Base-by-base conservation (phyloP, 2,888 invertebrate species). In the Andrena haemorrhoa region DNA sequence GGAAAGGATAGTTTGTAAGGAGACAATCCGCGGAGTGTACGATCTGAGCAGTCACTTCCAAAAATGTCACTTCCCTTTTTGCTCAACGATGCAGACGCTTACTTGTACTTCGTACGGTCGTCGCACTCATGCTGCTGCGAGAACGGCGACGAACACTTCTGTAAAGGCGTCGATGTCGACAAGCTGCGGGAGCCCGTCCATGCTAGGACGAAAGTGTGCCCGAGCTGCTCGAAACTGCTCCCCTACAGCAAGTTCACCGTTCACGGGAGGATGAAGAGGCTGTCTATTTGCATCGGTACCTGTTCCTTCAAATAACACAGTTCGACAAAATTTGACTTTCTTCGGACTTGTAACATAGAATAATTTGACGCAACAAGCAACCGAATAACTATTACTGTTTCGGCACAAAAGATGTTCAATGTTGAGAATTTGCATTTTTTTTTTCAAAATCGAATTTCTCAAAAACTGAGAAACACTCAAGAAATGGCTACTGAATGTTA, bases 1-100 rank as follows among this genome's bases (percentile, higher is more conserved):
- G 85, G 95, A 96, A 87, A 95, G 98, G 86, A 96, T 97, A 84
- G 82, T 79, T 41, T 87, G 94, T 93, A 90, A 71, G 83, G 23
- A 16, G 23, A 12, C 73, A 49, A 49, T 41, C 33, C 31, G n/a
- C 10, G 0, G 20, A 29, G 8, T 29, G 23, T n/a, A n/a, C 0
- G 0, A 8, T 26, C 33, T 0, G 23, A 10, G 7, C 10, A 47
- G 12, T 41, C 8, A 51, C 60, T 63, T 8, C 29, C 0, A 10
- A 70, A 70, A 51, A 12, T 12, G 35, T 47, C 8, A 2, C 31
- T 2, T 65, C 12, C 3, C 1, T 16, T 65, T 33, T 26, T 10
- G 20, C 61, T 76, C 20, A 3, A 74, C 8, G 5, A 31, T 35
- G 6, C 26, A 87, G 86, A 83, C 20, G n/a, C 58, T 41, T 86